Percentiles rank a stretch among this genome's conserved stretches.
Evolutionary conservation across 2,797 vertebrate species (phyloP).

Genomic region (Anas flavirostris): DNA sequence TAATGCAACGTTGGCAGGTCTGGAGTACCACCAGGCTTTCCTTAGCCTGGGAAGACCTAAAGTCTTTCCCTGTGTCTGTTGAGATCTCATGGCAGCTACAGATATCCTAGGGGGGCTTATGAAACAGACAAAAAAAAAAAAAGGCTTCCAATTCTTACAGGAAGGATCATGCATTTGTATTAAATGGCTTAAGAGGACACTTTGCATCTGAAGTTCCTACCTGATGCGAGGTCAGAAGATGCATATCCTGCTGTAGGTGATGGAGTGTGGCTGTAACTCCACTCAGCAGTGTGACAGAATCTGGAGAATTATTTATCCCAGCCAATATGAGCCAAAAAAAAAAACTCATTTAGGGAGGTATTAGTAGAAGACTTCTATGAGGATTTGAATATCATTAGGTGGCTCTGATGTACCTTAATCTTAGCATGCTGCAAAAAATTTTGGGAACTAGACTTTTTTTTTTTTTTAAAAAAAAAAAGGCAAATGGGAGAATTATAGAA

Average conservation of each 20-base stretch:
- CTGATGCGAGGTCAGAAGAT: background rate
- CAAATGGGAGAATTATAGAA: background rate
- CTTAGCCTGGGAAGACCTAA: background rate
- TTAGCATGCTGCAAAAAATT: background rate
- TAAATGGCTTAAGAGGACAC: background rate
- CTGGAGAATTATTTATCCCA: background rate
- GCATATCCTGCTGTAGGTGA: background rate
- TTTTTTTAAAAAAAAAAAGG: background rate
- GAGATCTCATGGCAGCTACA: background rate
- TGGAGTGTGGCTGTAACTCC: background rate
- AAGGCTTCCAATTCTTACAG: rapidly evolving
- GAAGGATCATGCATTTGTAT: background rate
- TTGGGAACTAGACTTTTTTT: background rate
- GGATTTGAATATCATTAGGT: background rate
- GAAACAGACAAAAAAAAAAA: background rate
- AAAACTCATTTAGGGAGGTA: background rate
- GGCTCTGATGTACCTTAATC: background rate
- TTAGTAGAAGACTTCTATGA: background rate
- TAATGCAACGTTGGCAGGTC: background rate
- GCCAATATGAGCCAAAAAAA: background rate
- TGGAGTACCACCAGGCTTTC: background rate
- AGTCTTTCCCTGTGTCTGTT: background rate
- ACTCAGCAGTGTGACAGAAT: background rate
- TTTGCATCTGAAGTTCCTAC: rapidly evolving
- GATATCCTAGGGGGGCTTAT: rapidly evolving